phyloP scores from a whole-genome alignment of 2,888 invertebrate genomes.

The Nemapogon koenigi region DNA sequence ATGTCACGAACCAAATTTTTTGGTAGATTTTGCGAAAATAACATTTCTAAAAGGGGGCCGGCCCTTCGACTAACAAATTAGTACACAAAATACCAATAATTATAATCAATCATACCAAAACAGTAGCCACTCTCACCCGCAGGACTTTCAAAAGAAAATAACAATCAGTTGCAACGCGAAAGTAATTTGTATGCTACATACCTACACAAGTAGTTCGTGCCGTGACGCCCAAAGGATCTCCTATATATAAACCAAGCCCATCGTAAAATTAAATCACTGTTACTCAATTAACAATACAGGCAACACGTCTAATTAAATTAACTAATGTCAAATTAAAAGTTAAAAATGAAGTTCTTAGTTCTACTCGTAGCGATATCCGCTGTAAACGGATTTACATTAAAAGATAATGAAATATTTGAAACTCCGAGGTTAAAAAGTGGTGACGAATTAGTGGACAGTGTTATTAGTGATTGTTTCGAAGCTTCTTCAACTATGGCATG shows the following conservation, averaged over 20 bases:
- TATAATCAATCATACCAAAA: slow-evolving; percentile 13
- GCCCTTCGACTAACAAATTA: no score
- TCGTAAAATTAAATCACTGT: slow-evolving; percentile 64
- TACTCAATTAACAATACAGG: slow-evolving; percentile 55
- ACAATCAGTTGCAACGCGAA: slow-evolving; percentile 43
- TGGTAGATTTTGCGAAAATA: no score
- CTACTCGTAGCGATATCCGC: slow-evolving; percentile 59
- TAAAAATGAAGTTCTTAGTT: slow-evolving; percentile 59
- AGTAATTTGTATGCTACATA: slow-evolving; percentile 31
- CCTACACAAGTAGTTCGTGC: slow-evolving; percentile 45
- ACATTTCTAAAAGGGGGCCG: no score
- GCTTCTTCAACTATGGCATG: slow-evolving; percentile 73
- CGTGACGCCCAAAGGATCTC: slow-evolving; percentile 61
- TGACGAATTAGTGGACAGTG: slow-evolving; percentile 73
- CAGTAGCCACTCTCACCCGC: slow-evolving; percentile 47
- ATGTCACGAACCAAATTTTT: no score
- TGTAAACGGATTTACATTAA: slow-evolving; percentile 52
- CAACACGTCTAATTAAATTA: slow-evolving; percentile 52
- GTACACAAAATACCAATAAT: no score
- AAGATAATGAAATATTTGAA: slow-evolving; percentile 61
- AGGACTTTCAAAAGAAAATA: slow-evolving; percentile 61
- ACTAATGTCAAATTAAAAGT: slow-evolving; percentile 31
- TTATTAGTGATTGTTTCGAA: slow-evolving; percentile 76
- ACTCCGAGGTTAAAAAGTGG: slow-evolving; percentile 66
- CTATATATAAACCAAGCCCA: slow-evolving; percentile 75